Conservation (phyloP, 2,888 invertebrate genomes). For the Trypoxylon attenuatum region DNA sequence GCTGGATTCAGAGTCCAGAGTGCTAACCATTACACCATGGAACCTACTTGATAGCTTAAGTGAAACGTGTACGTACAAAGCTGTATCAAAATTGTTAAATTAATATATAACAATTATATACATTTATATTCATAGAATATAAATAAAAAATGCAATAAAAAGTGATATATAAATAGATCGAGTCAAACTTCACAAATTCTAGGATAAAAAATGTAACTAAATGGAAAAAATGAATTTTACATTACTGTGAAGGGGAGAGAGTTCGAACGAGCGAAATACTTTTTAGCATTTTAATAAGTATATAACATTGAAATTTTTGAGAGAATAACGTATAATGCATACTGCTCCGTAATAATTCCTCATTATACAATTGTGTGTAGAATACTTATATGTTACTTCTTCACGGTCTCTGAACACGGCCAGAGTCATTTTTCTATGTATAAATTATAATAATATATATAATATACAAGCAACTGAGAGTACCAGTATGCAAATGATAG, state of each 20-base stretch:
- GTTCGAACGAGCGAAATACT: slow-evolving; percentile 21
- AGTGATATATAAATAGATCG: slow-evolving; percentile 24
- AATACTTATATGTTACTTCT: slow-evolving; percentile 42
- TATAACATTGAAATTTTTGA: slow-evolving; percentile 54
- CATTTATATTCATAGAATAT: slow-evolving; percentile 6
- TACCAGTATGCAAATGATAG: slow-evolving; percentile 50
- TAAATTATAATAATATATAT: slow-evolving; percentile 65
- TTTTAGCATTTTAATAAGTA: slow-evolving; percentile 50
- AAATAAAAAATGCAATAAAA: not conserved
- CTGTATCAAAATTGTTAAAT: too few relatives aligned
- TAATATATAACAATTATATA: too few relatives aligned
- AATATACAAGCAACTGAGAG: slow-evolving; percentile 61
- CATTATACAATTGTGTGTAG: slow-evolving; percentile 45
- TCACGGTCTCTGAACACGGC: slow-evolving; percentile 12
- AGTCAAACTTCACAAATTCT: too few relatives aligned
- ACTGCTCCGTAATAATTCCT: slow-evolving; percentile 48
- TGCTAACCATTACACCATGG: slow-evolving; percentile 88
- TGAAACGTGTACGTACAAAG: too few relatives aligned
- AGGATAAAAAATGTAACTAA: too few relatives aligned
- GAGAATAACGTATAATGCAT: slow-evolving; percentile 53
- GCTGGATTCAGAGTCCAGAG: slow-evolving; percentile 88
- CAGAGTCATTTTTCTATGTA: slow-evolving; percentile 48
- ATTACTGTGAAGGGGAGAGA: too few relatives aligned
- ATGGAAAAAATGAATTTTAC: too few relatives aligned
- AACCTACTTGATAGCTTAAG: too few relatives aligned